Percentiles rank a stretch among this genome's conserved stretches.
Evolutionary conservation across 2,888 invertebrate genomes (phyloP).

Genomic region (Salticus scenicus): DNA sequence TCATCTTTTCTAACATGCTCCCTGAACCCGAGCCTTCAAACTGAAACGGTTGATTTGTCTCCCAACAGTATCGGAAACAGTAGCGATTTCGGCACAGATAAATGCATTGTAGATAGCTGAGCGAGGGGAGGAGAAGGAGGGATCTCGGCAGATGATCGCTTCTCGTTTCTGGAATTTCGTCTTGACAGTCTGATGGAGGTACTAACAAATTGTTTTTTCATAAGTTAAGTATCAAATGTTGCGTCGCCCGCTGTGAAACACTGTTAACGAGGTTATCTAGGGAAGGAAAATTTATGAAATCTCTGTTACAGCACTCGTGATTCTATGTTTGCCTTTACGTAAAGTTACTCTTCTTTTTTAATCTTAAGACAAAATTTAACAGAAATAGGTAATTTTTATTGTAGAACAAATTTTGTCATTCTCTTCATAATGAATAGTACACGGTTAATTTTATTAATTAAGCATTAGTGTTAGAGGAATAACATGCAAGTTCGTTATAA

Average conservation of each 20-base stretch:
- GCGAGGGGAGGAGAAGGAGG: conserved; percentile 3
- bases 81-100: conserved; percentile 6
- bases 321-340: too few relatives aligned
- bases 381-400: too few relatives aligned
- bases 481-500: too few relatives aligned
- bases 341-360: too few relatives aligned
- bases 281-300: too few relatives aligned
- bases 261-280: too few relatives aligned
- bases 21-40: not conserved
- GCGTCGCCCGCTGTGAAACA: not conserved
- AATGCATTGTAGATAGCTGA: not conserved
- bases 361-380: too few relatives aligned
- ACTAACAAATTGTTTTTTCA: not conserved
- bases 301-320: too few relatives aligned
- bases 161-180: not conserved
- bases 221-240: not conserved
- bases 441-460: too few relatives aligned
- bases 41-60: not conserved
- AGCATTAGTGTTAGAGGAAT: too few relatives aligned
- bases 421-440: too few relatives aligned
- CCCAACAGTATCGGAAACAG: conserved; percentile 6
- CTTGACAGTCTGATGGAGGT: not conserved
- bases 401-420: too few relatives aligned
- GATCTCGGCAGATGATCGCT: not conserved
- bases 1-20: not conserved